A percentile compares a stretch with the other conserved stretches of the same genome.
Evolutionary conservation across 2,797 vertebrate genomes (phyloP).

Genomic region (Dryobates pubescens): DNA sequence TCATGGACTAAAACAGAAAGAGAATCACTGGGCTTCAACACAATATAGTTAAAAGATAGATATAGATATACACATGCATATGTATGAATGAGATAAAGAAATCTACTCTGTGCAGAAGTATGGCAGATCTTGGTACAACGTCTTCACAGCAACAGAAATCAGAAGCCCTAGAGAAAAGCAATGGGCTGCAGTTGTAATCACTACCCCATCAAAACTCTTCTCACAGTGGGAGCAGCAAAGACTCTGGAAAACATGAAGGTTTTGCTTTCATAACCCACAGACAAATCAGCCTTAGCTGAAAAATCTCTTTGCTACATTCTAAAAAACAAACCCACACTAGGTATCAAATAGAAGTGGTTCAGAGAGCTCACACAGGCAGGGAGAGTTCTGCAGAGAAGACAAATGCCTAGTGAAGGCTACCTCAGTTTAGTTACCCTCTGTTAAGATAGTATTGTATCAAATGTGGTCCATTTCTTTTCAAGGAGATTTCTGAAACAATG

Average conservation of each 20-base stretch:
- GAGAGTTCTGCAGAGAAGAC: neutral
- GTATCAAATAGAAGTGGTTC: neutral
- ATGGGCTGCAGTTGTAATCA: neutral
- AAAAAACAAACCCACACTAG: neutral
- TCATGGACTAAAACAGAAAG: conserved; percentile 82
- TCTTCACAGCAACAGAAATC: neutral
- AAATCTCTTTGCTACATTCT: neutral
- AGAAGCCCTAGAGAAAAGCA: neutral
- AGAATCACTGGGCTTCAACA: neutral
- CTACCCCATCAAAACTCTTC: neutral
- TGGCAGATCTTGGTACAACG: neutral
- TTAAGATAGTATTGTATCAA: neutral
- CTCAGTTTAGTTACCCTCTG: neutral
- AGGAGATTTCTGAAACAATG: neutral
- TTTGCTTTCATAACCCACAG: neutral
- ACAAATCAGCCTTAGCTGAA: neutral
- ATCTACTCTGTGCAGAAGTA: neutral
- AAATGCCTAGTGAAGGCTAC: neutral
- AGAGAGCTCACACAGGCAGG: neutral
- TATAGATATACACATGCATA: too few relatives aligned
- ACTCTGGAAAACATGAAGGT: neutral
- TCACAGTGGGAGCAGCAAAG: neutral
- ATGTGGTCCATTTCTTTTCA: neutral
- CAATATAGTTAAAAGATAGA: neutral
- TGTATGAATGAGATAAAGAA: neutral